Evolutionary conservation across 2,113 vertebrate species (phyloP), one percentile per base, ranked within the genome.

Genomic region (Macheiramphus alcinus): DNA sequence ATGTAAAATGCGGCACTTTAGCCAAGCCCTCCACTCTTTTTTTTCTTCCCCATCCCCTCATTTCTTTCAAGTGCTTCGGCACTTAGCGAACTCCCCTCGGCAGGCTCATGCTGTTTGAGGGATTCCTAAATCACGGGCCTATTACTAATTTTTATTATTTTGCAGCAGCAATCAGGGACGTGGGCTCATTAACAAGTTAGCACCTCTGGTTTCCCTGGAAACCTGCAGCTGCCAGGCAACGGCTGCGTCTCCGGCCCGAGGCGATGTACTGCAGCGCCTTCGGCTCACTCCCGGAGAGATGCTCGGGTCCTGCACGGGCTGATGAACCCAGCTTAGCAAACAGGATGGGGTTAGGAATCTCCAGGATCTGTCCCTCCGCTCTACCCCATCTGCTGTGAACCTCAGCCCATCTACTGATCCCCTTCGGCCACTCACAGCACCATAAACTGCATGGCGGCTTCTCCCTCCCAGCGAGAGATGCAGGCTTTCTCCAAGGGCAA

Each of bases 211-310:
- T 95, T 80, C 98, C 97, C 98, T 97, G 97, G 98, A 98, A 98
- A 98, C 98, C 80, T 17, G 83, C 92, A 97, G 97, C 97, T 98
- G 97, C 98, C 97, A 98, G 98, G 98, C 98, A 98, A 98, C 98
- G 42, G 91, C 96, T 88, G 94, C 58, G 38, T 74, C 91, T 95
- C 89, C 29, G 4, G 88, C 94, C 95, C 2, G 7, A 93, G 96
- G 94, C 93, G 10, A 94, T 94, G 94, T 82, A 17, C 91, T 42
- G 93, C 93, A 91, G 93, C 2, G 75, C 94, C 95, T 58, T 83
- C 17, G n/a, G 90, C 94, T 86, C 79, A 4, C 55, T 67, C 76
- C 72, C 4, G 7, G 80, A 45, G 84, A 76, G 91, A 90, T 94
- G 90, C 86, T 88, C 4, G 1, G 73, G 52, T 53, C 58, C 53